Conservation (phyloP, 2,888 invertebrate species). For the Eurytoma californica region DNA sequence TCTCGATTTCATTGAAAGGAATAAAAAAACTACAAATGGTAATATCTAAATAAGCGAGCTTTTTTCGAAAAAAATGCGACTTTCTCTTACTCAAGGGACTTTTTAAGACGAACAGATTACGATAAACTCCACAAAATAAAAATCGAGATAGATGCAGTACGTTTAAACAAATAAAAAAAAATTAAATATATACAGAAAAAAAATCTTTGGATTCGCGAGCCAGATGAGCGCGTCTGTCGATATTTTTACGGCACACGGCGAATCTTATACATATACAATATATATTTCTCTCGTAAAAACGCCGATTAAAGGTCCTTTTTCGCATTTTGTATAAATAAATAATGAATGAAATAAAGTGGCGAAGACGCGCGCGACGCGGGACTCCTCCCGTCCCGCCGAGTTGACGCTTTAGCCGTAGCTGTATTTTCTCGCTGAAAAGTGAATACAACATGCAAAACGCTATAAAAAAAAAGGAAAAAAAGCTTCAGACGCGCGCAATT, state of each 20-base stretch:
- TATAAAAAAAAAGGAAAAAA: constrained; percentile 11
- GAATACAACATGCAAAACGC: background rate
- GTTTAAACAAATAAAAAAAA: background rate
- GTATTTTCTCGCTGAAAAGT: constrained; percentile 49
- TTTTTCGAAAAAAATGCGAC: constrained; percentile 32
- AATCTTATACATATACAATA: constrained; percentile 42
- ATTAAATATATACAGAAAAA: background rate
- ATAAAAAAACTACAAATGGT: background rate
- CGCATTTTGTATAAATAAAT: constrained; percentile 53
- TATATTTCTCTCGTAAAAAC: constrained; percentile 47
- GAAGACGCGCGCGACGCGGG: background rate
- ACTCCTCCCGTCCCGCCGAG: background rate
- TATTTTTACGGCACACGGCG: constrained; percentile 39
- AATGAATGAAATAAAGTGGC: constrained; percentile 11
- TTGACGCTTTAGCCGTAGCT: constrained; percentile 45
- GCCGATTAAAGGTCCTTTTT: constrained; percentile 49
- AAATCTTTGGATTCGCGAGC: constrained; percentile 30
- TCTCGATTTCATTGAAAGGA: constrained; percentile 32
- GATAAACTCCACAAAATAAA: constrained; percentile 4
- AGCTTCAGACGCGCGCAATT: constrained; percentile 32
- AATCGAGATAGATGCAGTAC: background rate
- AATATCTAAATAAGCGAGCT: constrained; percentile 49
- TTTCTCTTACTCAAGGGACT: constrained; percentile 38
- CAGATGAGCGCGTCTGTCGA: constrained; percentile 26
- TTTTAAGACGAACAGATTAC: constrained; percentile 28